Percentiles rank a stretch among this genome's conserved stretches.
Conservation (phyloP, 2,113 vertebrate genomes). For the Brienomyrus brachyistius region DNA sequence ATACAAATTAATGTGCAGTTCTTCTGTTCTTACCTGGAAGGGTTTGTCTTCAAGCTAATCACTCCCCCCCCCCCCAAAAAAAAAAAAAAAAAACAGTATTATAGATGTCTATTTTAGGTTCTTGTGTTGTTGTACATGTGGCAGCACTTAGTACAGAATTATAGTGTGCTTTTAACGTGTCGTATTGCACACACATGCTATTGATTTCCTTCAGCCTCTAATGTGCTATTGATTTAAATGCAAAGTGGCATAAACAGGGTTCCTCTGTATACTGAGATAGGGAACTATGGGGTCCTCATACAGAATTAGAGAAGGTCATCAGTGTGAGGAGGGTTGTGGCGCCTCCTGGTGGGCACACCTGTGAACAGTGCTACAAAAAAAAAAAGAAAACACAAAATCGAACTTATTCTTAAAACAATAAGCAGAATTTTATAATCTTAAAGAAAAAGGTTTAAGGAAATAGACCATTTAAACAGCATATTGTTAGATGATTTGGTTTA, state of each 20-base stretch:
- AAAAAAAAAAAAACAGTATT: not conserved
- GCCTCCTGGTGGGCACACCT: not conserved
- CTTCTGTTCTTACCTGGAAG: not conserved
- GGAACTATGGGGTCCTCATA: not conserved
- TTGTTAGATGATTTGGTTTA: not conserved
- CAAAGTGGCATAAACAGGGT: conserved; percentile 2
- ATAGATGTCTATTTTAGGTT: not conserved
- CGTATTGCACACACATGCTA: not conserved
- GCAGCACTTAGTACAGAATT: conserved; percentile 1
- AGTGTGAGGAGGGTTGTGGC: not conserved
- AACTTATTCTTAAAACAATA: not conserved
- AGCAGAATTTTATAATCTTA: not conserved
- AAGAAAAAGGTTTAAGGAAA: not conserved
- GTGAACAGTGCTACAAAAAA: not conserved
- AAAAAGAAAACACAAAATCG: not conserved
- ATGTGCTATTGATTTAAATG: conserved; percentile 3
- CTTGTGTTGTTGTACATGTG: not conserved
- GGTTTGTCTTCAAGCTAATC: not conserved
- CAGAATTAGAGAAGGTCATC: not conserved
- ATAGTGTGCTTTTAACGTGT: conserved; percentile 5
- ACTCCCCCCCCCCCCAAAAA: not conserved
- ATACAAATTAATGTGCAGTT: not conserved
- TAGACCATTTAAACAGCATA: not conserved
- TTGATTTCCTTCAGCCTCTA: not conserved
- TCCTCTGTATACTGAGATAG: not conserved